These are phyloP conservation scores for Vombatus ursinus DNA, from an alignment of 2,113 vertebrate genomes.

Conservation along the genomic window DNA sequence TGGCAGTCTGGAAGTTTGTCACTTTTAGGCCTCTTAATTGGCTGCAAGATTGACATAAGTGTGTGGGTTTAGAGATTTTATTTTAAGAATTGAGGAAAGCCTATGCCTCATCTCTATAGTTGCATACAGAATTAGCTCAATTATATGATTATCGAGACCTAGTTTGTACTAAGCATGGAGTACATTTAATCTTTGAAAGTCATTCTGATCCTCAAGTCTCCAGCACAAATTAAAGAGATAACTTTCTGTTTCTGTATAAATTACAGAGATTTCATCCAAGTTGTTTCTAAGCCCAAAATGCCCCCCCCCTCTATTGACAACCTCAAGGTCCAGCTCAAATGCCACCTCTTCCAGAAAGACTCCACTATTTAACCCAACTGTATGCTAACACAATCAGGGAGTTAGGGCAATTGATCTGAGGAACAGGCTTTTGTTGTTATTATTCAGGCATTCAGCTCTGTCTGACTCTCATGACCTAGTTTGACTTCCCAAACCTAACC, in stretches of 20 bases:
- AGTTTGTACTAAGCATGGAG: conserved; percentile 48
- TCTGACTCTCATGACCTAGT: neutral
- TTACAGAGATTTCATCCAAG: neutral
- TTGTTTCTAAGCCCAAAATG: neutral
- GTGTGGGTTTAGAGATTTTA: conserved; percentile 60
- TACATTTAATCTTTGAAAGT: conserved; percentile 36
- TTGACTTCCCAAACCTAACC: neutral
- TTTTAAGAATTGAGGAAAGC: conserved; percentile 70
- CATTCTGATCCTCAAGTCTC: conserved; percentile 15
- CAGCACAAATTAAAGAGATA: neutral
- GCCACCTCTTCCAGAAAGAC: neutral
- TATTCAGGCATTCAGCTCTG: neutral
- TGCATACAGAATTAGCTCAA: conserved; percentile 52
- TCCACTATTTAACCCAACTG: neutral
- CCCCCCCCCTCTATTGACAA: neutral
- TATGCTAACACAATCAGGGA: neutral
- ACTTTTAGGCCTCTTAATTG: conserved; percentile 71
- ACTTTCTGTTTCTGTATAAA: neutral
- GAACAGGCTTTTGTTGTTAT: neutral
- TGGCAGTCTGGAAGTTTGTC: conserved; percentile 61
- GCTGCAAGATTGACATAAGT: conserved; percentile 72
- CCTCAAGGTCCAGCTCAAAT: neutral
- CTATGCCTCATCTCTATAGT: conserved; percentile 44
- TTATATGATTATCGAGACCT: conserved; percentile 54
- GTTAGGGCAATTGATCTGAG: neutral